A percentile compares a stretch with the other conserved stretches of the same genome.
These are phyloP conservation scores for Zaprionus davidi DNA, from an alignment of 1,140 invertebrate genomes.

Conservation along the genomic window DNA sequence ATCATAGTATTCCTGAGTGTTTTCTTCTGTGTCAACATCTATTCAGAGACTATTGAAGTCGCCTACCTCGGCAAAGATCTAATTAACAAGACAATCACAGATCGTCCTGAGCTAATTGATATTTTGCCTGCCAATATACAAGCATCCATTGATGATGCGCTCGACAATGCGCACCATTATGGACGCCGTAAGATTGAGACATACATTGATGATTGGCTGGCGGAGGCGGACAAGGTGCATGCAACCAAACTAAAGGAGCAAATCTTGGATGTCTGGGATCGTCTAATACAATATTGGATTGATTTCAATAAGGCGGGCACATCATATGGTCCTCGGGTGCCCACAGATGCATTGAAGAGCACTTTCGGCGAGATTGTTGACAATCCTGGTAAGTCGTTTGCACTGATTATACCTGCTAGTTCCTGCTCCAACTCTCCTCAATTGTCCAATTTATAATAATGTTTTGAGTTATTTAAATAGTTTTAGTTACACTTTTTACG, in stretches of 20 bases:
- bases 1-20: conserved; percentile 85
- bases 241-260: conserved; percentile 94
- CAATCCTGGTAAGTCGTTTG: conserved; percentile 74
- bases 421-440: conserved; percentile 31
- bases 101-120: conserved; percentile 93
- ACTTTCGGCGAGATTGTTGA: conserved; percentile 86
- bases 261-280: conserved; percentile 96
- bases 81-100: conserved; percentile 94
- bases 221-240: conserved; percentile 92
- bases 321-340: conserved; percentile 88
- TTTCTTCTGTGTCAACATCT: conserved; percentile 89
- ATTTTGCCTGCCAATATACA: conserved; percentile 91
- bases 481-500: conserved; percentile 1
- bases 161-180: conserved; percentile 96
- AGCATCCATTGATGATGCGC: conserved; percentile 90
- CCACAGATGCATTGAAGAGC: conserved; percentile 88
- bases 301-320: conserved; percentile 86
- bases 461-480: conserved; percentile 34
- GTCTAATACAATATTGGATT: conserved; percentile 96
- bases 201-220: conserved; percentile 87
- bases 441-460: conserved; percentile 44
- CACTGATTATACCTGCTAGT: background rate
- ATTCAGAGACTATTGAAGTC: conserved; percentile 97
- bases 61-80: conserved; percentile 94
- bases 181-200: conserved; percentile 86